Evolutionary conservation across 1,140 invertebrate species (phyloP).

Genomic region (Chrysoperla carnea): DNA sequence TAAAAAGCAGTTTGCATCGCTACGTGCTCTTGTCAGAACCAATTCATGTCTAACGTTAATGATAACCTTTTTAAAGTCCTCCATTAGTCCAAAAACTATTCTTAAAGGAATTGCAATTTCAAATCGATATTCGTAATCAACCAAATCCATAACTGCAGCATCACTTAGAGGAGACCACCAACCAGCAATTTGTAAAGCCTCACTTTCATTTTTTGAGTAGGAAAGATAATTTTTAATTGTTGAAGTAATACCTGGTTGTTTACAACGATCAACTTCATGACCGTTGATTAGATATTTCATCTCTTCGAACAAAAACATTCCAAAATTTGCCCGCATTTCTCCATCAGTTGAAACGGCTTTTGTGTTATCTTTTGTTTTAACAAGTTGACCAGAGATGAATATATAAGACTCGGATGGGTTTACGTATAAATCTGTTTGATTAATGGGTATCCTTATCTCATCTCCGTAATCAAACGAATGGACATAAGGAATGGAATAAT

Average conservation of each 20-base stretch:
- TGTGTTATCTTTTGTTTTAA: conserved; percentile 4
- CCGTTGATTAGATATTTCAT: conserved; percentile 5
- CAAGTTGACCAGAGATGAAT: conserved; percentile 13
- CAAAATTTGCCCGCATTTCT: conserved; percentile 5
- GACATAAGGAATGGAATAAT: too few species aligned
- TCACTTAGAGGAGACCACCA: not conserved
- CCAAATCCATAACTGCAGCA: not conserved
- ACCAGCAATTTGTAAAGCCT: conserved; percentile 4
- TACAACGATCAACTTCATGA: not conserved
- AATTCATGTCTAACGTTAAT: conserved; percentile 8
- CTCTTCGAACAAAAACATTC: conserved; percentile 5
- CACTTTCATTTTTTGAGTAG: not conserved
- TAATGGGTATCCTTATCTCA: conserved; percentile 11
- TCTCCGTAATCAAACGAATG: conserved; percentile 6
- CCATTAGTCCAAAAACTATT: conserved; percentile 5
- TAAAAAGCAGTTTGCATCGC: conserved; percentile 5
- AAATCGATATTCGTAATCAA: conserved; percentile 3
- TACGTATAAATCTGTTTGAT: conserved; percentile 10
- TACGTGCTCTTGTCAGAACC: conserved; percentile 6
- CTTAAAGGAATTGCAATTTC: conserved; percentile 5
- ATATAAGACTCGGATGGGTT: conserved; percentile 9
- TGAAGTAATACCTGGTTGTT: conserved; percentile 5
- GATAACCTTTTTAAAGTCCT: conserved; percentile 7
- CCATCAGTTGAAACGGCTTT: not conserved
- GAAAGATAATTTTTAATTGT: conserved; percentile 5